These are phyloP conservation scores for Nesidiocoris tenuis DNA, from an alignment of 2,888 invertebrate genomes.

Conservation along the genomic window DNA sequence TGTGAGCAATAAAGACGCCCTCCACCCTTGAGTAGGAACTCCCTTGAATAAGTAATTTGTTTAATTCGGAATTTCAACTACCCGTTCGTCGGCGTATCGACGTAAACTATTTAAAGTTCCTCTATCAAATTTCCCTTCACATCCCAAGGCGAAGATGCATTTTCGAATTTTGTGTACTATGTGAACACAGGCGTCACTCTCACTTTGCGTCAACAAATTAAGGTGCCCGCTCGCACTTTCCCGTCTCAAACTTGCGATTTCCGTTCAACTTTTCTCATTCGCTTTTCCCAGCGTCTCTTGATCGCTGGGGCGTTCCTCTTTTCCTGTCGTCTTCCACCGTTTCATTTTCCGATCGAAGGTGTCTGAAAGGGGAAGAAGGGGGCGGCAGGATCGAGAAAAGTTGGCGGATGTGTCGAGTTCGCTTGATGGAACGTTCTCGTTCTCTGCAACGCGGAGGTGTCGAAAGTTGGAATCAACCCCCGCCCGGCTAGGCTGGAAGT, in stretches of 20 bases:
- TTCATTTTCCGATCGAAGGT: neutral
- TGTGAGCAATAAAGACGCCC: too few relatives aligned
- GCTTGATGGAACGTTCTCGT: slow-evolving; percentile 9
- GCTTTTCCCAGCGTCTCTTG: neutral
- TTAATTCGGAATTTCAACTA: too few relatives aligned
- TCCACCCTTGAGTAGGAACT: too few relatives aligned
- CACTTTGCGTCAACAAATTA: slow-evolving; percentile 7
- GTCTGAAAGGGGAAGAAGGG: neutral
- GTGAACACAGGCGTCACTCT: too few relatives aligned
- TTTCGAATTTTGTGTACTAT: too few relatives aligned
- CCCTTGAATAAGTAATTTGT: too few relatives aligned
- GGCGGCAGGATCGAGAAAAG: neutral
- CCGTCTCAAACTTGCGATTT: slow-evolving; percentile 6
- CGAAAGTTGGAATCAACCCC: neutral
- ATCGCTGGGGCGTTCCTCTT: neutral
- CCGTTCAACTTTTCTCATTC: neutral
- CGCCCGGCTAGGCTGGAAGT: neutral
- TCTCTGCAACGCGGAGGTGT: neutral
- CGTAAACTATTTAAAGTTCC: too few relatives aligned
- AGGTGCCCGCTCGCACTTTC: neutral
- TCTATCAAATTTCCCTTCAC: neutral
- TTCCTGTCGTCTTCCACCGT: neutral
- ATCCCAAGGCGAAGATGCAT: neutral
- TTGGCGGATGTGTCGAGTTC: neutral
- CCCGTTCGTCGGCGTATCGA: too few relatives aligned